Base-by-base conservation (phyloP, 2,888 invertebrate species). In the Macrophya annulata region DNA sequence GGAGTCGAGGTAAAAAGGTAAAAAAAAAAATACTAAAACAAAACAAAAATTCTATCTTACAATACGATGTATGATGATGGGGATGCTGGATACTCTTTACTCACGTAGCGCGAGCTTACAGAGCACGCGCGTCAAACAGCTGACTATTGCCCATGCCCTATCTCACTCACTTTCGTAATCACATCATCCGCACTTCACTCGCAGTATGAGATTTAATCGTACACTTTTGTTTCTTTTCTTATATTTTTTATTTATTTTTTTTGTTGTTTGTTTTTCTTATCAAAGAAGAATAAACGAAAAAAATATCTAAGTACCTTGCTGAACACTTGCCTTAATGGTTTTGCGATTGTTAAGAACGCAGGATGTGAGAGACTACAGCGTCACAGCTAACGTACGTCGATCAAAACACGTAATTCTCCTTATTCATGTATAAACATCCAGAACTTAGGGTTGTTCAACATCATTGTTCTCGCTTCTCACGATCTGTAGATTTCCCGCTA, bases 141-240 rank as follows among this genome's bases (percentile, higher is more conserved):
- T 74, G 77, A 55, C 43, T 43, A 74, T 43, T 77, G 31, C 31
- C 77, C 77, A 51, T 77, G 51, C 51, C 77, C 51, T 55, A 55
- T 77, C 51, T 55, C 51, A 77, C 55, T 77, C 31, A 77, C 77
- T 77, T 77, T 31, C 77, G 31, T 31, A 77, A 77, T 77, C 48
- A 77, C 25, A 74, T 45, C 74, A 71, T 71, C 12, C 12, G n/a
- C 71, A 71, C 62, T 62, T 62, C 62, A 62, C 62, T 62, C 25
- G 62, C 25, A 62, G 62, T 17, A 55, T 31, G 12, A 62, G 21
- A 62, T 21, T 31, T 9, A 48, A 15, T 12, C 25, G 0, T 10
- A 25, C 62, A 62, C 62, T 62, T 62, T 62, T 55, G 55, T 55
- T 55, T 55, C 8, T n/a, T 55, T n/a, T 17, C n/a, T n/a, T n/a